Conservation (phyloP, 2,113 vertebrate genomes). For the Mustela nigripes region DNA sequence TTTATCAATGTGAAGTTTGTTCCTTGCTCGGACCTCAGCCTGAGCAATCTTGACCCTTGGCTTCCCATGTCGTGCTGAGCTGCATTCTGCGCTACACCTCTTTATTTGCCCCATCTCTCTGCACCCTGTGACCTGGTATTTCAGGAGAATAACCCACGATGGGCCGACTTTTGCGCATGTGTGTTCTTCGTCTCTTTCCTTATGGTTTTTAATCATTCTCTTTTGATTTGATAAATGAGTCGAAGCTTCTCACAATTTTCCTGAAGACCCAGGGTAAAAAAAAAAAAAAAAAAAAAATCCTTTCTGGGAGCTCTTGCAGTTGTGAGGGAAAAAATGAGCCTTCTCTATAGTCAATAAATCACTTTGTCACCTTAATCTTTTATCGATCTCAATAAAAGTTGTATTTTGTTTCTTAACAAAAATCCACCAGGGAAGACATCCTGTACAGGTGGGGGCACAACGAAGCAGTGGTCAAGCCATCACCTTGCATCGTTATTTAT, state of each 20-base stretch:
- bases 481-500: conserved; percentile 85
- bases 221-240: conserved; percentile 88
- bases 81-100: neutral
- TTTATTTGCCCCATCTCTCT: neutral
- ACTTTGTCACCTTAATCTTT: conserved; percentile 91
- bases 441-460: conserved; percentile 73
- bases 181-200: conserved; percentile 67
- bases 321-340: conserved; percentile 82
- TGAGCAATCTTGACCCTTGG: neutral
- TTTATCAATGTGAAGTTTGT: neutral
- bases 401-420: conserved; percentile 89
- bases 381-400: conserved; percentile 92
- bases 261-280: conserved; percentile 81
- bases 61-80: neutral
- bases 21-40: neutral
- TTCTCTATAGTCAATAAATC: conserved; percentile 87
- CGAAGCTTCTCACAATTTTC: conserved; percentile 83
- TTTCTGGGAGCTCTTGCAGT: conserved; percentile 74
- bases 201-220: conserved; percentile 84
- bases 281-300: conserved; percentile 60
- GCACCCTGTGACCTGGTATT: neutral
- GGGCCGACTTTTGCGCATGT: conserved; percentile 56
- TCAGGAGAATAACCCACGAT: neutral
- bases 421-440: conserved; percentile 87
- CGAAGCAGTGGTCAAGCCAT: conserved; percentile 67